Base-by-base conservation (phyloP, 2,113 vertebrate species). In the Turdus rufiventris region DNA sequence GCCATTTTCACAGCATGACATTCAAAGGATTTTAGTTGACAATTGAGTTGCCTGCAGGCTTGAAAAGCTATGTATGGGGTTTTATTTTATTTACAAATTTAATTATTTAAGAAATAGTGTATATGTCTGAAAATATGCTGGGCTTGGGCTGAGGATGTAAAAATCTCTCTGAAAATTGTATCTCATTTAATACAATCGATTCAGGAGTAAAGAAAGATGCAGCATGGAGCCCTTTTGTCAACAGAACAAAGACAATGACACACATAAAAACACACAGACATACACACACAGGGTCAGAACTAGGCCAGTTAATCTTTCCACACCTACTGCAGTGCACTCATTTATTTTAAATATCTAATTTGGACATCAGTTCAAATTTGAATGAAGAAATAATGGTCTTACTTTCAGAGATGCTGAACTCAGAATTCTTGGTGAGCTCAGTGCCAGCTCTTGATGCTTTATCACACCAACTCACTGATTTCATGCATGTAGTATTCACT, bases 11-110 rank as follows among this genome's bases (percentile, higher is more conserved):
- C 11, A 5, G 42, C 31, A n/a, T 50, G 76, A 93, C 18, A 60
- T 67, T 73, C 45, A 86, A 84, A 94, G 36, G 47, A 43, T 79
- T 94, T 95, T 58, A 76, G 53, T 21, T 88, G 66, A 65, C 62
- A 90, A 78, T 26, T 79, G 60, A 23, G 66, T 54, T 86, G 61
- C 78, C 82, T 87, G 48, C 50, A 81, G 84, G 60, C n/a, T 87
- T 45, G 65, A 70, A 78, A 93, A 85, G 66, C 8, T 71, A 19
- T 38, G 13, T 51, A 66, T 58, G 14, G 9, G 14, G 5, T 84
- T 83, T 87, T 79, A 48, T 57, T 95, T 88, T 82, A 89, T 89
- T 92, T 83, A 85, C 38, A 73, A 91, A 82, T 82, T 33, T 74
- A 86, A 48, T 84, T 92, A n/a, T n/a, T 72, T 70, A 94, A 67